Conservation (phyloP, 2,888 invertebrate species). For the Saturnia pavonia region DNA sequence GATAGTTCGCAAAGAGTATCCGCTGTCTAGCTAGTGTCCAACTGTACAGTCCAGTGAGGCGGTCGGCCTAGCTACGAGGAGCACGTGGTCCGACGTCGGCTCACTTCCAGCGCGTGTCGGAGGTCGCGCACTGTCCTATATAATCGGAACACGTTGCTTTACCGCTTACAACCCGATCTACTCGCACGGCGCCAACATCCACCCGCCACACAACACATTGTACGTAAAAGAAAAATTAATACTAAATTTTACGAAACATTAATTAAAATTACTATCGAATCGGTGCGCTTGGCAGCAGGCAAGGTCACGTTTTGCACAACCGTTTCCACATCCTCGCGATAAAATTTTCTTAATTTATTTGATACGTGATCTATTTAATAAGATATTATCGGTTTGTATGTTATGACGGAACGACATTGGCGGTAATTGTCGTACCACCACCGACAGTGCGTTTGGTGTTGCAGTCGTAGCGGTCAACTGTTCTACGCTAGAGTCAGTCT, state of each 20-base stretch:
- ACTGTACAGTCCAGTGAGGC: slow-evolving; percentile 7
- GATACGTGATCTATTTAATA: slow-evolving; percentile 51
- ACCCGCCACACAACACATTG: slow-evolving; percentile 50
- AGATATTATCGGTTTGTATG: slow-evolving; percentile 27
- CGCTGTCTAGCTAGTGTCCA: slow-evolving; percentile 4
- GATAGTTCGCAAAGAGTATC: slow-evolving; percentile 2
- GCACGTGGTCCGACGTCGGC: slow-evolving; percentile 41
- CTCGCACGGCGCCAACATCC: slow-evolving; percentile 69
- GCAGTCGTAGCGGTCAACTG: slow-evolving; percentile 59
- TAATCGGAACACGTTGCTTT: slow-evolving; percentile 64
- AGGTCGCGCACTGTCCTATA: slow-evolving; percentile 77
- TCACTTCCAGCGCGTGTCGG: slow-evolving; percentile 63
- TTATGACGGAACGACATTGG: slow-evolving; percentile 44
- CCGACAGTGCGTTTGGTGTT: slow-evolving; percentile 58
- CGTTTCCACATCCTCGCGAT: slow-evolving; percentile 38
- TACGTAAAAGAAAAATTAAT: slow-evolving; percentile 61
- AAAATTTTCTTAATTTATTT: slow-evolving; percentile 43
- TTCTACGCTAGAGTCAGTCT: slow-evolving; percentile 53
- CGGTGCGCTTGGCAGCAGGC: slow-evolving; percentile 38
- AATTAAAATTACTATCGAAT: slow-evolving; percentile 44
- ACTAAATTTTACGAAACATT: slow-evolving; percentile 40
- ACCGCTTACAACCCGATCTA: slow-evolving; percentile 68
- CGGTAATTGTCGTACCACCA: slow-evolving; percentile 63
- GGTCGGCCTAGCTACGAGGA: slow-evolving; percentile 20
- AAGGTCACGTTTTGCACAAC: slow-evolving; percentile 54